These are phyloP conservation scores for Ceratotherium simum DNA, from an alignment of 2,113 vertebrate species.

Conservation along the genomic window DNA sequence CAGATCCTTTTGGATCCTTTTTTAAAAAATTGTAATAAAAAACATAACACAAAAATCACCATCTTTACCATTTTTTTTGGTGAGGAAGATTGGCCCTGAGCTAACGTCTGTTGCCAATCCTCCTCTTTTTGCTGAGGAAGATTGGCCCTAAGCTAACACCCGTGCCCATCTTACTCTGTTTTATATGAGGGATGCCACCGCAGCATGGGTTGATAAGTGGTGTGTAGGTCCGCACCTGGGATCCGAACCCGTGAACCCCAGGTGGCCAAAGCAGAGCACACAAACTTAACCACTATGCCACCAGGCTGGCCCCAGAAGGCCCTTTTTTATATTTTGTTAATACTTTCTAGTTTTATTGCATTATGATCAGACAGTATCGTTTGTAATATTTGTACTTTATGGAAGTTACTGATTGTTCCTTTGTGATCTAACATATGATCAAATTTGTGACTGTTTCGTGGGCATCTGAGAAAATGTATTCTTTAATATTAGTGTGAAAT, in stretches of 20 bases:
- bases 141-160: too few relatives aligned
- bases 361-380: neutral
- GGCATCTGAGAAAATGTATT: neutral
- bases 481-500: neutral
- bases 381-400: neutral
- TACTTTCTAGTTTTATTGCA: neutral
- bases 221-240: too few relatives aligned
- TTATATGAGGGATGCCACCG: too few relatives aligned
- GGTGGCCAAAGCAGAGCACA: too few relatives aligned
- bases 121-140: too few relatives aligned
- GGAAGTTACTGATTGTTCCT: neutral
- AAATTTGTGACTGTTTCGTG: neutral
- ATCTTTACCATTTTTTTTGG: neutral
- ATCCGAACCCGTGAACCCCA: too few relatives aligned
- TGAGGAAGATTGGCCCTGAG: too few relatives aligned
- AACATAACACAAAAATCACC: neutral
- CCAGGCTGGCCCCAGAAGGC: neutral
- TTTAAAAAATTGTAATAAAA: neutral
- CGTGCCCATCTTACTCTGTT: too few relatives aligned
- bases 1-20: neutral
- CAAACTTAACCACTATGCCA: too few relatives aligned
- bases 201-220: too few relatives aligned
- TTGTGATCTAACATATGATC: neutral
- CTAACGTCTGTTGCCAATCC: too few relatives aligned
- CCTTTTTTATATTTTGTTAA: neutral